phyloP scores from a whole-genome alignment of 2,888 invertebrate genomes.

The Eupithecia insigniata region DNA sequence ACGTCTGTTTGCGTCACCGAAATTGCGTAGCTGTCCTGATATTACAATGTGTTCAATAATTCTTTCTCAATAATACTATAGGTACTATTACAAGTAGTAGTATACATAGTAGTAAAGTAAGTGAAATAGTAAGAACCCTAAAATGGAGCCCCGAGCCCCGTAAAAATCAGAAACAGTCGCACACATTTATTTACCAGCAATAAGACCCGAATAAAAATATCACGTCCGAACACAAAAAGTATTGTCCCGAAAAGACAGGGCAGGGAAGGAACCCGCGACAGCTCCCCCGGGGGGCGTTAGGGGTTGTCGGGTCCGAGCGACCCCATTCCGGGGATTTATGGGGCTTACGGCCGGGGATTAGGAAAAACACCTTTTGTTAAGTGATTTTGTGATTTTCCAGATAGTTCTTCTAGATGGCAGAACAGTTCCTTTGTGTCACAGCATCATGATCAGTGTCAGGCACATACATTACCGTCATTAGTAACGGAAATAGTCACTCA shows the following conservation, averaged over 20 bases:
- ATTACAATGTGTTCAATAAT: background rate
- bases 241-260: conserved; percentile 15
- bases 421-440: background rate
- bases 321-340: conserved; percentile 14
- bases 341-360: conserved; percentile 14
- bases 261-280: conserved; percentile 2
- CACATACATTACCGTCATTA: background rate
- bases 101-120: background rate
- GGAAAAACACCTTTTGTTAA: conserved; percentile 22
- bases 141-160: background rate
- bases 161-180: background rate
- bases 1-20: background rate
- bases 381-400: conserved; percentile 13
- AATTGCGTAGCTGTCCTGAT: background rate
- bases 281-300: conserved; percentile 6
- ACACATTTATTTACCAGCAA: conserved; percentile 15
- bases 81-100: too few relatives aligned
- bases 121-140: background rate
- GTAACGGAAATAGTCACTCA: background rate
- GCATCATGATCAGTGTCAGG: background rate
- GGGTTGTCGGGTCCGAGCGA: conserved; percentile 11
- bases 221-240: conserved; percentile 16
- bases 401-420: conserved; percentile 1
- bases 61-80: background rate
- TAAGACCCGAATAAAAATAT: conserved; percentile 15